Percentiles rank a stretch among this genome's conserved stretches.
phyloP scores from a whole-genome alignment of 2,113 vertebrate genomes.

The Trochalopteron elliotii region DNA sequence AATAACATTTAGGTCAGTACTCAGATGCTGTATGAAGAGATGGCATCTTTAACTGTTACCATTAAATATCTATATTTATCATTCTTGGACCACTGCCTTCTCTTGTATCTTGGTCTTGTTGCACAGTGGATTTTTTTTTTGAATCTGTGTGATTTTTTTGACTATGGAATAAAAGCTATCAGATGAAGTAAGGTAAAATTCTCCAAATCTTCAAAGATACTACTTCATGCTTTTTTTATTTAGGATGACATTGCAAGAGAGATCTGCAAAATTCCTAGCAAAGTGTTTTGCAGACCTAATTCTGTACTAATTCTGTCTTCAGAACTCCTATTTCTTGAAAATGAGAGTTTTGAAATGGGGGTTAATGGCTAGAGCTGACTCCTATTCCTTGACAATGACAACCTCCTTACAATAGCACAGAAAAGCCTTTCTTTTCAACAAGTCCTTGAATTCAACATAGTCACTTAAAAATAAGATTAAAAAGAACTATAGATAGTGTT shows the following conservation, averaged over 20 bases:
- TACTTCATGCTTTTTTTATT: neutral
- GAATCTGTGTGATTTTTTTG: neutral
- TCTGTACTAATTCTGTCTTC: neutral
- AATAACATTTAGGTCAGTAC: neutral
- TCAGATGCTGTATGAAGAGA: neutral
- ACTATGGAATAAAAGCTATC: neutral
- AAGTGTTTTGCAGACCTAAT: neutral
- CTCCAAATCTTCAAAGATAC: neutral
- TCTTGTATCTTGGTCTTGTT: neutral
- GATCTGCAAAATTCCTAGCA: neutral
- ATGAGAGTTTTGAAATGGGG: neutral
- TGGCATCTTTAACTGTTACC: neutral
- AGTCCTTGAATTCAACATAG: neutral
- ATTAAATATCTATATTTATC: neutral
- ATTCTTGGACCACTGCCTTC: neutral
- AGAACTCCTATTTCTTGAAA: neutral
- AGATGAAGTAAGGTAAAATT: neutral
- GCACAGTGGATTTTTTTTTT: neutral
- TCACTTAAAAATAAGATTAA: neutral
- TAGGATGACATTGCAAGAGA: neutral
- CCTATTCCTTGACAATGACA: neutral
- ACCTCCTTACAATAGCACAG: neutral
- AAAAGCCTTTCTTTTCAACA: neutral
- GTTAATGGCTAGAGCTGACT: neutral
- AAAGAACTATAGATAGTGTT: neutral